These are phyloP conservation scores for Butorides virescens DNA, from an alignment of 2,113 vertebrate genomes.

Conservation along the genomic window DNA sequence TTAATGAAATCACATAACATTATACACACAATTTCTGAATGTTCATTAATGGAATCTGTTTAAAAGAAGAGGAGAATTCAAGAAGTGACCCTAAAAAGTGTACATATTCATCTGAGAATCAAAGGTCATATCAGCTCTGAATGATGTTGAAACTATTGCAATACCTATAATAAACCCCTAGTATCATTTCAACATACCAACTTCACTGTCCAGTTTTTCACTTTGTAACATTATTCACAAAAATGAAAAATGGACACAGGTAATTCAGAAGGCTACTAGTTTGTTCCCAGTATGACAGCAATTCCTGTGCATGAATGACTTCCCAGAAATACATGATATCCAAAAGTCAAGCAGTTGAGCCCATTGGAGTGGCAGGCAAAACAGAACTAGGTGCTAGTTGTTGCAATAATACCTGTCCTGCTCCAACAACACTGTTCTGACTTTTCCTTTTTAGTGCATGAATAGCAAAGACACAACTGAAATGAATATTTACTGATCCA, in stretches of 20 bases:
- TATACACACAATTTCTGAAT: background rate
- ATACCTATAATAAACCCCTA: background rate
- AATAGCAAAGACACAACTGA: background rate
- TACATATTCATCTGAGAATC: background rate
- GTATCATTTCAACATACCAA: background rate
- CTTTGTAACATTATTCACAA: background rate
- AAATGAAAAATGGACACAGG: background rate
- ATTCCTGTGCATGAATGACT: background rate
- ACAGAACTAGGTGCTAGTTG: background rate
- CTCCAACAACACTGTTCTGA: background rate
- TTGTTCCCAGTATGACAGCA: background rate
- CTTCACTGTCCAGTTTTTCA: background rate
- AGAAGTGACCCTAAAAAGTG: background rate
- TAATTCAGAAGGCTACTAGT: background rate
- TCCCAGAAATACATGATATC: background rate
- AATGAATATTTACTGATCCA: background rate
- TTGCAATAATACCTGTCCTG: background rate
- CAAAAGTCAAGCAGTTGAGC: background rate
- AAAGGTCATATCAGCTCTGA: background rate
- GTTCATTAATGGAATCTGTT: background rate
- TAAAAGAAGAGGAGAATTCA: background rate
- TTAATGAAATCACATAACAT: background rate
- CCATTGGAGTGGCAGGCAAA: background rate
- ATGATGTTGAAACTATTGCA: background rate
- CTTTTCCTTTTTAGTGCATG: accelerated